These are phyloP conservation scores for Noctilio leporinus DNA, from an alignment of 2,113 vertebrate species.

Conservation along the genomic window DNA sequence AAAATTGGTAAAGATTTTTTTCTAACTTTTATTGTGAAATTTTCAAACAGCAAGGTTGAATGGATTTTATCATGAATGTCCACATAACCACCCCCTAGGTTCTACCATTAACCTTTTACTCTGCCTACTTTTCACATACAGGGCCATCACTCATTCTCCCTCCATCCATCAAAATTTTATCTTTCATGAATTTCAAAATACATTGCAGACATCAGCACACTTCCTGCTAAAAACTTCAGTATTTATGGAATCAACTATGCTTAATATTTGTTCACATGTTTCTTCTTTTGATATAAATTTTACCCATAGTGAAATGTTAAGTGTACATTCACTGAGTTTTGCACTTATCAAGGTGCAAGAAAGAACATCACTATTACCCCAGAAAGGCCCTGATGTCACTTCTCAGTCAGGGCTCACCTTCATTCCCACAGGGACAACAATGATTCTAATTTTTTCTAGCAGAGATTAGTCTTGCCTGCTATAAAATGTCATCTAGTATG, in stretches of 20 bases:
- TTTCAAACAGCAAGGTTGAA: neutral
- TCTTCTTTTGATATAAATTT: neutral
- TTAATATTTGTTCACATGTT: neutral
- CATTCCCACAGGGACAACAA: rapidly evolving
- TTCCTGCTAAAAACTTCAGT: neutral
- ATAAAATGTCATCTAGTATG: rapidly evolving
- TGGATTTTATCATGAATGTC: neutral
- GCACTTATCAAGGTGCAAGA: neutral
- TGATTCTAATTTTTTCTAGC: no score
- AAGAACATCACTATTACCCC: rapidly evolving
- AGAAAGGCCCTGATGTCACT: neutral
- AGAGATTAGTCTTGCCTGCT: neutral
- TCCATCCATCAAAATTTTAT: neutral
- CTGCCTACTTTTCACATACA: no score
- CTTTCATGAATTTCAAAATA: neutral
- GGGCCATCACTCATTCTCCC: neutral
- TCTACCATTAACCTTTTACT: neutral
- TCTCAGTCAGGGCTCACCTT: no score
- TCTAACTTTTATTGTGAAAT: neutral
- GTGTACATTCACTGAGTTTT: neutral
- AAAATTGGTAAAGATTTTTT: neutral
- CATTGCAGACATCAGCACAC: neutral
- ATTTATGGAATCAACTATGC: neutral
- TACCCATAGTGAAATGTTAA: neutral
- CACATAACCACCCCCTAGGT: neutral